Evolutionary conservation across 2,888 invertebrate species (phyloP).

Genomic region (Myopa tessellatipennis): DNA sequence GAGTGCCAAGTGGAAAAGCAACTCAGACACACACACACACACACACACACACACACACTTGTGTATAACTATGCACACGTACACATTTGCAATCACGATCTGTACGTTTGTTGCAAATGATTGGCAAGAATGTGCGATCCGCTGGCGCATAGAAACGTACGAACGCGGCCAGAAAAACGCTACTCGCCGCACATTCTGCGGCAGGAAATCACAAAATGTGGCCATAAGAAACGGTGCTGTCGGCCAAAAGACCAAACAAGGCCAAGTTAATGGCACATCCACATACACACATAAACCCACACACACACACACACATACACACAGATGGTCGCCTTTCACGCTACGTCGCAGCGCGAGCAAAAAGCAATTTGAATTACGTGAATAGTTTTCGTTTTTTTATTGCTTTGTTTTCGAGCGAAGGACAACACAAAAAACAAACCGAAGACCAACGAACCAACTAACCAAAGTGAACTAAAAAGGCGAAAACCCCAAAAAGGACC

Average conservation of each 20-base stretch:
- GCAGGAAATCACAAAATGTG: conserved; percentile 8
- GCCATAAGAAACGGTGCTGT: conserved; percentile 15
- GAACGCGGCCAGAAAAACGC: not conserved
- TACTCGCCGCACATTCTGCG: not conserved
- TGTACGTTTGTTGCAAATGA: not conserved
- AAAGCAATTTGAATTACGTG: conserved; percentile 14
- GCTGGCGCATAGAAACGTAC: not conserved
- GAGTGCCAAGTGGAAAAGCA: not conserved
- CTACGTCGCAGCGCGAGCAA: not conserved
- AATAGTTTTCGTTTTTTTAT: not conserved
- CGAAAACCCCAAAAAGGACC: not conserved
- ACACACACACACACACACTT: conserved; percentile 16
- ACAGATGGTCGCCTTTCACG: not conserved
- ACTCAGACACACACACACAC: not conserved
- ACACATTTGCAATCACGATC: too few species aligned
- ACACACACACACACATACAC: not conserved
- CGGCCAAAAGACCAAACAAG: conserved; percentile 1
- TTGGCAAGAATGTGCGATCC: not conserved
- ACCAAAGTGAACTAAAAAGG: not conserved
- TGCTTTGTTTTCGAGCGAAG: not conserved
- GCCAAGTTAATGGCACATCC: not conserved
- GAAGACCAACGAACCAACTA: not conserved
- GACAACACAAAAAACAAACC: not conserved
- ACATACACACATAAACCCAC: not conserved
- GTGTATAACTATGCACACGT: not conserved